Conservation (phyloP, 2,797 vertebrate species). For the Clamator glandarius region DNA sequence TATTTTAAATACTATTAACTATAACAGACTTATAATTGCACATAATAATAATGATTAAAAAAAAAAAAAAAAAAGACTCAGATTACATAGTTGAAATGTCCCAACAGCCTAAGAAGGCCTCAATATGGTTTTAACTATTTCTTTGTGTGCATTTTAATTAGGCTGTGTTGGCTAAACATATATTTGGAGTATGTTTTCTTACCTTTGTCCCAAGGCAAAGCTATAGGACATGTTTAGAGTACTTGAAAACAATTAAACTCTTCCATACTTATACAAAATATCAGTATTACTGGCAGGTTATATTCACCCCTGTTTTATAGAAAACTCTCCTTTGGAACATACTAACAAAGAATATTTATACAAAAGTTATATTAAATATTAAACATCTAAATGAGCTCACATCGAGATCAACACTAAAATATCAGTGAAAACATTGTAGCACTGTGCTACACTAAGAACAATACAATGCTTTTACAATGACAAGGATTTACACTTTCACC, state of each 20-base stretch:
- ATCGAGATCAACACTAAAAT: not conserved
- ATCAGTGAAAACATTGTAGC: not conserved
- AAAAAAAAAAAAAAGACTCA: not conserved
- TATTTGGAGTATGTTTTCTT: not conserved
- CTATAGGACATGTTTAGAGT: not conserved
- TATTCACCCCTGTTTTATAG: not conserved
- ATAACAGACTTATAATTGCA: not conserved
- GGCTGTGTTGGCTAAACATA: not conserved
- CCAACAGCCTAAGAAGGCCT: not conserved
- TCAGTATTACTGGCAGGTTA: not conserved
- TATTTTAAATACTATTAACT: not conserved
- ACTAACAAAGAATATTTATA: not conserved
- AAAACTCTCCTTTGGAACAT: not conserved
- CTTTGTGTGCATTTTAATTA: not conserved
- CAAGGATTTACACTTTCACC: not conserved
- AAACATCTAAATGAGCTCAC: not conserved
- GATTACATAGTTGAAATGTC: not conserved
- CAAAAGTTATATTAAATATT: not conserved
- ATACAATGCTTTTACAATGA: not conserved
- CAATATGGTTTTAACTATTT: not conserved
- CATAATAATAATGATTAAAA: not conserved
- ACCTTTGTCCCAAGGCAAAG: not conserved
- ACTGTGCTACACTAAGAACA: not conserved
- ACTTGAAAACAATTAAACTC: not conserved
- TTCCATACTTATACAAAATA: not conserved